phyloP scores from a whole-genome alignment of 2,797 vertebrate genomes.

The Spinus olivaceus region DNA sequence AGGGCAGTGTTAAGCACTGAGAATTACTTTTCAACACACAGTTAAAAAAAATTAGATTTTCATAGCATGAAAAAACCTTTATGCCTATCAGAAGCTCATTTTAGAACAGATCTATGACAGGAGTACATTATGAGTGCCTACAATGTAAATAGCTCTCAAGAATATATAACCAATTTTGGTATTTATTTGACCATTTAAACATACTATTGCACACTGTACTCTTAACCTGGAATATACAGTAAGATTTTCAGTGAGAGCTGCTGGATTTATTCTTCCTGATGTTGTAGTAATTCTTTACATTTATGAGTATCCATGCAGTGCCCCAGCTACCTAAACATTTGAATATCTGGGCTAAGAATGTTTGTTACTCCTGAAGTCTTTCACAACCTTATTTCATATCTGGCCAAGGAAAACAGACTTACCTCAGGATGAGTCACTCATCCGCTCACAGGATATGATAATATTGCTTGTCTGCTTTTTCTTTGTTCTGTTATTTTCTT shows the following conservation, averaged over 20 bases:
- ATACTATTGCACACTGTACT: neutral
- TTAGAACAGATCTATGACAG: neutral
- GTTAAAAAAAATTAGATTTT: neutral
- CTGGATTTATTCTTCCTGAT: neutral
- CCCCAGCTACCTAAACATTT: neutral
- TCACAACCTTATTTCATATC: neutral
- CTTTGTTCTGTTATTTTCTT: neutral
- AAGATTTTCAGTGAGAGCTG: neutral
- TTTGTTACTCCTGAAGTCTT: neutral
- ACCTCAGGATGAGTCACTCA: neutral
- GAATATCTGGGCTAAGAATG: neutral
- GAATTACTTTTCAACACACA: neutral
- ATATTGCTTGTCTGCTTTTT: neutral
- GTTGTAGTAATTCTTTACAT: neutral
- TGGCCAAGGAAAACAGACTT: neutral
- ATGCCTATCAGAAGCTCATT: neutral
- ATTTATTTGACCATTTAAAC: neutral
- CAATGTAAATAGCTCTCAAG: neutral
- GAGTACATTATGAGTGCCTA: neutral
- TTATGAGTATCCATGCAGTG: neutral
- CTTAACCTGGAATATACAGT: neutral
- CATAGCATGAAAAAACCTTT: neutral
- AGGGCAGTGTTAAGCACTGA: neutral
- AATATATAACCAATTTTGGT: neutral
- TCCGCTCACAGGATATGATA: neutral